Evolutionary conservation across 2,113 vertebrate genomes (phyloP).

Genomic region (Cavia aperea): DNA sequence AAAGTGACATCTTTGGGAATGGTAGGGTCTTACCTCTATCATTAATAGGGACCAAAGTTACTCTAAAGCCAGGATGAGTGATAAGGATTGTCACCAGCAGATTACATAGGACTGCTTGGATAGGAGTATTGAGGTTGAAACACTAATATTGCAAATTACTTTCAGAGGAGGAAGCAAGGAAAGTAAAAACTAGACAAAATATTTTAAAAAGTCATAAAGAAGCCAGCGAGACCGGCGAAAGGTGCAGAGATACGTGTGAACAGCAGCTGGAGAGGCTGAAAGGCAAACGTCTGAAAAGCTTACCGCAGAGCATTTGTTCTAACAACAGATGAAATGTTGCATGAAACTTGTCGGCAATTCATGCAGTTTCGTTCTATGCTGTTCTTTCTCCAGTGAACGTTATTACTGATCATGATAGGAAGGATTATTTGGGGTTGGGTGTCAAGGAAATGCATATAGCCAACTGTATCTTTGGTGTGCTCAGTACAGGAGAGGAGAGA

Average conservation of each 20-base stretch:
- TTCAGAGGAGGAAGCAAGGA: background rate
- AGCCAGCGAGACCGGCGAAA: background rate
- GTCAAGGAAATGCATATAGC: background rate
- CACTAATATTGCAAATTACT: background rate
- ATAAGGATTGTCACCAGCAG: background rate
- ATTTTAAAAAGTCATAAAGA: background rate
- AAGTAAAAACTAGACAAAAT: background rate
- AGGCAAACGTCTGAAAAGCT: background rate
- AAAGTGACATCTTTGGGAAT: background rate
- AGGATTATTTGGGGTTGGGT: background rate
- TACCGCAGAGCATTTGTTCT: conserved; percentile 22
- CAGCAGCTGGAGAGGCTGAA: background rate
- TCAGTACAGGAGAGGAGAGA: background rate
- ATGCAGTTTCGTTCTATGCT: background rate
- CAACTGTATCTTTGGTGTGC: background rate
- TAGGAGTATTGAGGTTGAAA: background rate
- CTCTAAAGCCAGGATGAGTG: background rate
- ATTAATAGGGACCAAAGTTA: background rate
- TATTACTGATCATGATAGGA: background rate
- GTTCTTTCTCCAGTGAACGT: background rate
- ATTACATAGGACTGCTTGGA: no score
- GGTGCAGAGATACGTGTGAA: background rate
- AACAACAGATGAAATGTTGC: background rate
- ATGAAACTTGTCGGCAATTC: background rate
- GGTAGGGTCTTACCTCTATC: background rate